Base-by-base conservation (phyloP, 2,797 vertebrate species). In the Microctenopoma stevenorrisi region DNA sequence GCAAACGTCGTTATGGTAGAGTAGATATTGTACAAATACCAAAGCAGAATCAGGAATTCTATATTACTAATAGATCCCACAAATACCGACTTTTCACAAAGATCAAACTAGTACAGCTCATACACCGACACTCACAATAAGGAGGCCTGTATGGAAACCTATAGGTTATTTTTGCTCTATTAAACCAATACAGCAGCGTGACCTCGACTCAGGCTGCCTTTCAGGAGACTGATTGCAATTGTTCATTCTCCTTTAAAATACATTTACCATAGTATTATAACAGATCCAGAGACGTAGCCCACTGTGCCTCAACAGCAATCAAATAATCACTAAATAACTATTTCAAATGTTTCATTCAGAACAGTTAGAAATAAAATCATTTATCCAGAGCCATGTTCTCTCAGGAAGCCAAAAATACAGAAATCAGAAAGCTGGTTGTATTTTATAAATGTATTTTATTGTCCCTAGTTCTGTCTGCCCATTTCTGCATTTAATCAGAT, bases 131-230 rank as follows among this genome's bases (percentile, higher is more conserved):
- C 33, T 50, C 11, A 58, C 15, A 28, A 3, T 9, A 37, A 38
- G 35, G 12, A 33, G 33, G 33, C 16, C 14, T 11, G 25, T 2
- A 16, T 2, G 2, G 38, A 4, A 66, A 43, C 66, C 38, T 22
- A 42, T 9, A 16, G 44, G 38, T 9, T 50, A 15, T 61, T 63
- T 70, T 25, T 63, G 37, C 28, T 71, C 25, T 33, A 67, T 49
- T 50, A 42, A 64, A 68, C 6, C 33, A 55, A 35, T 10, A 47
- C 30, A 63, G n/a, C 40, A 67, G 40, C 48, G 9, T 72, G 65
- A 76, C 35, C 51, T 64, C 48, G 25, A 74, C 47, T 64, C 8
- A 63, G 47, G 30, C 16, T 47, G 26, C 61, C 64, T 70, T 43
- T 65, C 6, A 56, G 26, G 11, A 43, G 5, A 54, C 10, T 35